Conservation (phyloP, 2,888 invertebrate genomes). For the Nomada hirtipes region DNA sequence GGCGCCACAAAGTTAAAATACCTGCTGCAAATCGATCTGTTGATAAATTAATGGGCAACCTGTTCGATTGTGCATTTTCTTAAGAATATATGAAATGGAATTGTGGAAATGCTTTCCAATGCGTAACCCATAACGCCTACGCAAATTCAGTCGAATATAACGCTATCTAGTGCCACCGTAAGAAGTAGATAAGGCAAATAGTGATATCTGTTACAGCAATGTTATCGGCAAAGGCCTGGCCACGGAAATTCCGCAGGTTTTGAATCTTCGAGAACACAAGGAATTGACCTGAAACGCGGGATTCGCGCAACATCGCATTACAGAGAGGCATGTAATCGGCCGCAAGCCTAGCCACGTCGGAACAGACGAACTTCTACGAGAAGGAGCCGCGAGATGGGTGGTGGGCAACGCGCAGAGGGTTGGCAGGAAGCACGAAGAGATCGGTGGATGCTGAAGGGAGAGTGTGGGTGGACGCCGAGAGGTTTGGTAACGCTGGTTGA, state of each 20-base stretch:
- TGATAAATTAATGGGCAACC: not conserved
- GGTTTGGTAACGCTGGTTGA: constrained; percentile 73
- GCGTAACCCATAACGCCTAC: too few relatives aligned
- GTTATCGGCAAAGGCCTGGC: not conserved
- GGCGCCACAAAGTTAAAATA: constrained; percentile 14
- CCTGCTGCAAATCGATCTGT: not conserved
- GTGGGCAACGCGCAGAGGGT: constrained; percentile 60
- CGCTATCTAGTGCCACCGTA: too few relatives aligned
- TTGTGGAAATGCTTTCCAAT: too few relatives aligned
- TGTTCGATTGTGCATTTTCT: too few relatives aligned
- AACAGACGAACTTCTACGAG: constrained; percentile 74
- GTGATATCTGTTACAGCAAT: not conserved
- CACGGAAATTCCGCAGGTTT: constrained; percentile 60
- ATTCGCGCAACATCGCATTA: constrained; percentile 81
- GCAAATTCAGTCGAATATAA: too few relatives aligned
- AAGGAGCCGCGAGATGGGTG: constrained; percentile 67
- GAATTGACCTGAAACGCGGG: constrained; percentile 67
- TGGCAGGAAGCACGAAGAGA: constrained; percentile 59
- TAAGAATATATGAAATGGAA: too few relatives aligned
- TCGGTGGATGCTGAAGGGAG: constrained; percentile 60
- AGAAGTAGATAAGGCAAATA: not conserved
- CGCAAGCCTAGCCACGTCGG: constrained; percentile 79
- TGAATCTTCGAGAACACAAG: constrained; percentile 49
- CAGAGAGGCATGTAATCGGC: constrained; percentile 81
- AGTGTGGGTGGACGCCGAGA: constrained; percentile 69